Conservation (phyloP, 1,140 invertebrate genomes). For the Steinernema feltiae region DNA sequence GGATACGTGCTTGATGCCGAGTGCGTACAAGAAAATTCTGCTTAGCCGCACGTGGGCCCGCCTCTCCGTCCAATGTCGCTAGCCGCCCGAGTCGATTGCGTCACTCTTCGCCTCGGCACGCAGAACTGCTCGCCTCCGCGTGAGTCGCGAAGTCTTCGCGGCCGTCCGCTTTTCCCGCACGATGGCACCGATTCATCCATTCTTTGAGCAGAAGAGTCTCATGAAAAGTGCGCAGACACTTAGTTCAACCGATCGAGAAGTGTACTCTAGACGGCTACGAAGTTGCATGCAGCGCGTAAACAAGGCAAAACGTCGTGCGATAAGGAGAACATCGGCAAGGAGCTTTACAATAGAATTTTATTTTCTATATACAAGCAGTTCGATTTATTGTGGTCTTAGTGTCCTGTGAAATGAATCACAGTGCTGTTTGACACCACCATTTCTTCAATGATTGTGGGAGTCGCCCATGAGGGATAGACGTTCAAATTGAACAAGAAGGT, state of each 20-base stretch:
- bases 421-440: not conserved
- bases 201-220: too few relatives aligned
- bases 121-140: not conserved
- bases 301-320: too few relatives aligned
- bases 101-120: not conserved
- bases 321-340: too few relatives aligned
- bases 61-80: not conserved
- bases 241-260: too few relatives aligned
- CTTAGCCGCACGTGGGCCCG: not conserved
- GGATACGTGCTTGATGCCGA: not conserved
- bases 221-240: too few relatives aligned
- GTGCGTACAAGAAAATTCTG: not conserved
- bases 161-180: too few relatives aligned
- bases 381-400: not conserved
- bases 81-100: conserved; percentile 5
- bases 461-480: conserved; percentile 49
- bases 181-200: not conserved
- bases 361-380: not conserved
- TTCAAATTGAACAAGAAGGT: conserved; percentile 51
- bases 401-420: not conserved
- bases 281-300: too few relatives aligned
- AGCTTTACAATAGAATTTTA: too few relatives aligned
- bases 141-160: conserved; percentile 1
- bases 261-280: too few relatives aligned
- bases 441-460: not conserved